phyloP scores from a whole-genome alignment of 2,797 vertebrate genomes.

The Tapirus indicus region DNA sequence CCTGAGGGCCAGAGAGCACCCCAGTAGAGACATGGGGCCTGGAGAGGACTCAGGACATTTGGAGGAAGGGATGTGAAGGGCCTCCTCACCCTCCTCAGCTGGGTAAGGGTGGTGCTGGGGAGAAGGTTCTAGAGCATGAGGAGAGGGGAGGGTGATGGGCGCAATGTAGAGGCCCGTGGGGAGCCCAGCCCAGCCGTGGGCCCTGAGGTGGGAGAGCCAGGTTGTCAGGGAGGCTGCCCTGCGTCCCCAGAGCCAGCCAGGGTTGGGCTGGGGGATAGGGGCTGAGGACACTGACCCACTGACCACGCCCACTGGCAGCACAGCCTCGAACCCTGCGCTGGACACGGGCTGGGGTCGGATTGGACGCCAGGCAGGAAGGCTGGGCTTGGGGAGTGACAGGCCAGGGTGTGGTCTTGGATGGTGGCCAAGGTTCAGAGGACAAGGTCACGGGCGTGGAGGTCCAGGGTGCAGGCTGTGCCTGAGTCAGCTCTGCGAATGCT shows the following conservation, averaged over 20 bases:
- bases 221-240: background rate
- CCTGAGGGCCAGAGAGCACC: background rate
- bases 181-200: background rate
- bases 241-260: background rate
- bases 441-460: background rate
- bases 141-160: fast-evolving
- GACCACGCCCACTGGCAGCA: background rate
- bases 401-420: background rate
- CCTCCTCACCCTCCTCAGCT: too few species aligned
- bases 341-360: background rate
- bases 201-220: background rate
- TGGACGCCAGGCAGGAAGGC: background rate
- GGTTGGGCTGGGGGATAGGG: background rate
- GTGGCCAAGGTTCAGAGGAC: slow-evolving; percentile 1
- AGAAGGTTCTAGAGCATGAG: background rate
- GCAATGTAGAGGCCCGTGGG: fast-evolving
- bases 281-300: too few species aligned
- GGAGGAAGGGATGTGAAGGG: background rate
- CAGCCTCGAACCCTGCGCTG: background rate
- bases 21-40: background rate
- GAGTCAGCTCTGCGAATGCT: background rate
- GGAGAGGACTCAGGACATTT: fast-evolving
- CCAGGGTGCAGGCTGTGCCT: background rate
- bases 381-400: background rate
- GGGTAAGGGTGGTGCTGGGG: background rate